Evolutionary conservation across 1,140 invertebrate genomes (phyloP).

Genomic region (Formica exsecta): DNA sequence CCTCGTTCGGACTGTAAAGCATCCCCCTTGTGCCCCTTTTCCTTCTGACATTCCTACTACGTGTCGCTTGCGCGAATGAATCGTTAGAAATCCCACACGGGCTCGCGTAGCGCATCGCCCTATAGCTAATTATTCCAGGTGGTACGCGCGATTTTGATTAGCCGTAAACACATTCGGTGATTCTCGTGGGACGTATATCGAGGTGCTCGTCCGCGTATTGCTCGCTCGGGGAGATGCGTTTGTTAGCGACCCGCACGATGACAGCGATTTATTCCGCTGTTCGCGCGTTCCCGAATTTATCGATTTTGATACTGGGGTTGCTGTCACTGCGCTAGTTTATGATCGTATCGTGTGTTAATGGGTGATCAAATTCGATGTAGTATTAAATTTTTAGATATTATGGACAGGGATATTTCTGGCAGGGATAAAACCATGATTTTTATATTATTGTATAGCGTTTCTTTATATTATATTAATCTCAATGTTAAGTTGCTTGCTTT

Average conservation of each 20-base stretch:
- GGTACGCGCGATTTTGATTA: slow-evolving; percentile 58
- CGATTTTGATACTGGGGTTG: not conserved
- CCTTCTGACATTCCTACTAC: not conserved
- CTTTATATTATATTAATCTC: not conserved
- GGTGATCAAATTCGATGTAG: not conserved
- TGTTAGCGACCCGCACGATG: not conserved
- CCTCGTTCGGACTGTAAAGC: slow-evolving; percentile 47
- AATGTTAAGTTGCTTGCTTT: not conserved
- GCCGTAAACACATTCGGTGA: slow-evolving; percentile 65
- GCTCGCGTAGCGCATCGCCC: slow-evolving; percentile 4
- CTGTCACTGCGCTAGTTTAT: not conserved
- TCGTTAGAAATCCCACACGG: slow-evolving; percentile 67
- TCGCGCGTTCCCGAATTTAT: slow-evolving; percentile 25
- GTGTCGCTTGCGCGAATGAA: slow-evolving; percentile 53
- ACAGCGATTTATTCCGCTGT: slow-evolving; percentile 36
- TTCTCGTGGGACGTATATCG: slow-evolving; percentile 45
- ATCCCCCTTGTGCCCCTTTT: not conserved
- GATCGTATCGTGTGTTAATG: slow-evolving; percentile 6
- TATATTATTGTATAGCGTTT: not conserved
- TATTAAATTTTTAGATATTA: slow-evolving; percentile 6
- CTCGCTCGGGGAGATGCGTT: slow-evolving; percentile 12
- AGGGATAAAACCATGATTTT: not conserved
- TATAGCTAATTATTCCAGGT: slow-evolving; percentile 61
- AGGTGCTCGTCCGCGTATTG: not conserved
- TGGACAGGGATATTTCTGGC: not conserved